These are phyloP conservation scores for Mythimna vitellina DNA, from an alignment of 2,888 invertebrate genomes.

Conservation along the genomic window DNA sequence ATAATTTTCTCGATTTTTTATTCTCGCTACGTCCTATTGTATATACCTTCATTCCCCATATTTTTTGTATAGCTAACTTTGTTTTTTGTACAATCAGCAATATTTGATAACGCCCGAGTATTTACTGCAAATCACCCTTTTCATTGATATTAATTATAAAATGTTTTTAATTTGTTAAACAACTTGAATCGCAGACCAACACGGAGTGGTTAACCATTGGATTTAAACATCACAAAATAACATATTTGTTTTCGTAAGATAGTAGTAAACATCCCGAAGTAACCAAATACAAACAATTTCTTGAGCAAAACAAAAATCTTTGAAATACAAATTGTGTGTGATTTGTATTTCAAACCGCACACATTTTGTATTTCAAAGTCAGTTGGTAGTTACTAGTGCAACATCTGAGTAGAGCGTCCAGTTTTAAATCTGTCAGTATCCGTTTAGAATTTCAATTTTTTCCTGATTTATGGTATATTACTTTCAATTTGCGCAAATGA, in stretches of 20 bases:
- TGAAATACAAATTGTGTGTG: background rate
- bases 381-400: no score
- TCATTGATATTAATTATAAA: background rate
- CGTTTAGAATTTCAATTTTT: no score
- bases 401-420: no score
- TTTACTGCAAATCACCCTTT: background rate
- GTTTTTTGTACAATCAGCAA: background rate
- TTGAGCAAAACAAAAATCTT: background rate
- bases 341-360: no score
- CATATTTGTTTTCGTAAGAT: background rate
- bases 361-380: no score
- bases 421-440: no score
- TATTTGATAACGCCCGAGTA: background rate
- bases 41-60: no score
- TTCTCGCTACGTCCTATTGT: no score
- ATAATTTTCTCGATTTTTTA: no score
- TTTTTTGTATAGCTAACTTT: no score
- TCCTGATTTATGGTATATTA: no score
- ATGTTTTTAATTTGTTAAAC: background rate
- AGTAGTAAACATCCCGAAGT: background rate
- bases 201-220: background rate
- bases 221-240: background rate
- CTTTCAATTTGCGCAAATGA: no score
- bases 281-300: background rate
- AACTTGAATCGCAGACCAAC: background rate